Evolutionary conservation across 2,888 invertebrate genomes (phyloP).

Genomic region (Cremastinae sp.): DNA sequence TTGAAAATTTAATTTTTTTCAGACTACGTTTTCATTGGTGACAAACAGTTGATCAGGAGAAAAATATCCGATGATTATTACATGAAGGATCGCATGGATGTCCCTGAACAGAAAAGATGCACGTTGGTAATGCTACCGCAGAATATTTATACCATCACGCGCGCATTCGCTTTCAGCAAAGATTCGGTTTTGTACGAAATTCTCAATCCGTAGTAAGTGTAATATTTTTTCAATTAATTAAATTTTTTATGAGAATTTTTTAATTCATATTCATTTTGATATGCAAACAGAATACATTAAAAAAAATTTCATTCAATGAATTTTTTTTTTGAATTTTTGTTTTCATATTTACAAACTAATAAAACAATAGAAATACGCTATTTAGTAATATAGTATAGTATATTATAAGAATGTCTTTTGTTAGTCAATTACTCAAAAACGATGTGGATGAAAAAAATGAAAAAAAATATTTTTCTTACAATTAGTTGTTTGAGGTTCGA

Average conservation of each 20-base stretch:
- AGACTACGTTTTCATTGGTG: constrained; percentile 84
- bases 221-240: background rate
- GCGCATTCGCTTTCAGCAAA: constrained; percentile 88
- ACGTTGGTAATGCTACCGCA: constrained; percentile 89
- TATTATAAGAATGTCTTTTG: too few relatives aligned
- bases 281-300: too few relatives aligned
- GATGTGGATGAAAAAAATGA: background rate
- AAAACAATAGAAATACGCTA: too few relatives aligned
- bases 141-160: constrained; percentile 84
- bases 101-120: constrained; percentile 85
- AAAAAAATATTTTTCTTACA: too few relatives aligned
- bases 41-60: constrained; percentile 85
- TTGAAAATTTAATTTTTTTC: constrained; percentile 12
- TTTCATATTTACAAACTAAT: too few relatives aligned
- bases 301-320: too few relatives aligned
- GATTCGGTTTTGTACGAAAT: constrained; percentile 83
- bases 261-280: too few relatives aligned
- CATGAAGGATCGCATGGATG: constrained; percentile 82
- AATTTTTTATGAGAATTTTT: too few relatives aligned
- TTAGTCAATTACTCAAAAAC: too few relatives aligned
- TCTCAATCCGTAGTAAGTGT: constrained; percentile 87
- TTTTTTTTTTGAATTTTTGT: too few relatives aligned
- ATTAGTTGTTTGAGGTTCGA: too few relatives aligned
- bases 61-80: constrained; percentile 87
- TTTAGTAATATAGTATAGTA: too few relatives aligned